phyloP scores from a whole-genome alignment of 2,113 vertebrate genomes.

The Ceratotherium simum region DNA sequence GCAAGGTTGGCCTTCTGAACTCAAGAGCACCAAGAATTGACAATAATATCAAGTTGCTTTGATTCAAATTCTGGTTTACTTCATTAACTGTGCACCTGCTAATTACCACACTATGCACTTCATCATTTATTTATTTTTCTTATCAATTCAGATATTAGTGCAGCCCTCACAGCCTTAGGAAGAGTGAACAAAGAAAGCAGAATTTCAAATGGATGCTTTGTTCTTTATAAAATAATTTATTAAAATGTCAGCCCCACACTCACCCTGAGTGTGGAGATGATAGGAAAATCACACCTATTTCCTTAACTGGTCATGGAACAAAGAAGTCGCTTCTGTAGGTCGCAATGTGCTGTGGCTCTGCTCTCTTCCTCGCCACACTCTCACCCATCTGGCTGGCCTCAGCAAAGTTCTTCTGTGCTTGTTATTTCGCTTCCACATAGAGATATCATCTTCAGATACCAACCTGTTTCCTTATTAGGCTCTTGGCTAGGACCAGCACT shows the following conservation, averaged over 20 bases:
- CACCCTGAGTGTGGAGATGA: not conserved
- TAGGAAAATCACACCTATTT: constrained; percentile 33
- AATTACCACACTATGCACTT: not conserved
- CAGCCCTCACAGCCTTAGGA: not conserved
- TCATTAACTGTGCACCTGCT: not conserved
- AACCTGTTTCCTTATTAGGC: not conserved
- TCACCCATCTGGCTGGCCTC: not conserved
- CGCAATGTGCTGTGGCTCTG: not conserved
- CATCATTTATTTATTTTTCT: constrained; percentile 43
- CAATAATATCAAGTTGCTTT: not conserved
- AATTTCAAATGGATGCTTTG: constrained; percentile 40
- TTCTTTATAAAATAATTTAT: constrained; percentile 55
- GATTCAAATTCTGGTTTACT: not conserved
- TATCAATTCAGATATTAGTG: not conserved
- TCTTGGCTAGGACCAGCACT: not conserved
- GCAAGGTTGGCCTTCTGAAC: not conserved
- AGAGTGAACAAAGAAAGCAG: not conserved
- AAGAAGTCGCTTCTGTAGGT: not conserved
- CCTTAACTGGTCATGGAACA: not conserved
- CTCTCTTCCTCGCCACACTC: not conserved
- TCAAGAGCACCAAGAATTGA: not conserved
- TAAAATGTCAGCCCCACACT: constrained; percentile 36
- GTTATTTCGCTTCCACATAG: not conserved
- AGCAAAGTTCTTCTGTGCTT: not conserved
- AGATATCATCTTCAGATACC: not conserved